These are phyloP conservation scores for Venturia canescens DNA, from an alignment of 1,140 invertebrate genomes.

Conservation along the genomic window DNA sequence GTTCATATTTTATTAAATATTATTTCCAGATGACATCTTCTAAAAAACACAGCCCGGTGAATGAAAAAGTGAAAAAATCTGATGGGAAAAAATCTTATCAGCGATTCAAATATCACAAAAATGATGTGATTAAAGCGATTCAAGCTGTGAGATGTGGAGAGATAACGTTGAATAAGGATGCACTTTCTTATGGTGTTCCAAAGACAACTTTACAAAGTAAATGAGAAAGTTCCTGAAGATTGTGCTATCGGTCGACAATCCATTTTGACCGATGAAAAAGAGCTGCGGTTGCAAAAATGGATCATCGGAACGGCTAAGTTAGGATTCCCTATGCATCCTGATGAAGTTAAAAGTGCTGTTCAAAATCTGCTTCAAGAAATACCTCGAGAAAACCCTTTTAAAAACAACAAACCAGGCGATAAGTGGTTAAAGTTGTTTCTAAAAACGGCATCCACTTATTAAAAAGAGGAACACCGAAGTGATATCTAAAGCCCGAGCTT, in stretches of 20 bases:
- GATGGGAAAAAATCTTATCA: neutral
- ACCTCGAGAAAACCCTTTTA: conserved; percentile 56
- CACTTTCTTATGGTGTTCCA: conserved; percentile 47
- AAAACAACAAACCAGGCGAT: conserved; percentile 62
- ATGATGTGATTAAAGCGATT: conserved; percentile 21
- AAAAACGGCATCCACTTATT: conserved; percentile 66
- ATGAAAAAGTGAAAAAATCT: conserved; percentile 19
- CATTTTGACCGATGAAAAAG: conserved; percentile 54
- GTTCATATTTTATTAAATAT: neutral
- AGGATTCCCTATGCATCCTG: conserved; percentile 62
- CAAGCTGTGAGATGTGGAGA: conserved; percentile 1
- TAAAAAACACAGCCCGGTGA: neutral
- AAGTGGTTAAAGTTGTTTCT: conserved; percentile 70
- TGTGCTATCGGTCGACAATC: conserved; percentile 52
- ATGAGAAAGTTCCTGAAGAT: conserved; percentile 35
- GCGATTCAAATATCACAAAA: conserved; percentile 17
- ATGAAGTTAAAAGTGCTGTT: conserved; percentile 58
- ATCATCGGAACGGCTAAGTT: conserved; percentile 57
- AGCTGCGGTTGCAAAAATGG: conserved; percentile 55
- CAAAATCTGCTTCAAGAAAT: conserved; percentile 53
- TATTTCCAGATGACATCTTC: conserved; percentile 3
- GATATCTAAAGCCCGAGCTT: conserved; percentile 63
- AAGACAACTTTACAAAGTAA: conserved; percentile 54
- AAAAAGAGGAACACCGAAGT: conserved; percentile 61
- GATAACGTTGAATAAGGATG: neutral